Evolutionary conservation across 2,113 vertebrate species (phyloP).

Genomic region (Delphinapterus leucas): DNA sequence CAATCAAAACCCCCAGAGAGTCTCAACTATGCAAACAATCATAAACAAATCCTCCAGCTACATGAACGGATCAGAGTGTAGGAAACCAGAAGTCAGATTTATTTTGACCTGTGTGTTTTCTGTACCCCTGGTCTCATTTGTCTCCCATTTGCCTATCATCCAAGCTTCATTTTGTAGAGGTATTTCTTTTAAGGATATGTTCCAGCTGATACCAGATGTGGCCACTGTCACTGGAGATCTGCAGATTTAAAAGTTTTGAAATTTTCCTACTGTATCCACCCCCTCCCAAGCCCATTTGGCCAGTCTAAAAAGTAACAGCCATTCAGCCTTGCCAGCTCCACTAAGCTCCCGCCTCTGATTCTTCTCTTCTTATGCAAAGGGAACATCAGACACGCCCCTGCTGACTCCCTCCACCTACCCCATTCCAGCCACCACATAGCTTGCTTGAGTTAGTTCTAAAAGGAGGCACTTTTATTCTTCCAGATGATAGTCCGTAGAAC

Average conservation of each 20-base stretch:
- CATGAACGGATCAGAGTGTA: neutral
- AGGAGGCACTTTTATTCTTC: neutral
- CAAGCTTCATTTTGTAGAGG: neutral
- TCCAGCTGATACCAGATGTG: neutral
- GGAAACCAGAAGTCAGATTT: slow-evolving; percentile 65
- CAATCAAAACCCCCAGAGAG: slow-evolving; percentile 31
- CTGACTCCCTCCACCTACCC: neutral
- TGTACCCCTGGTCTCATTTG: neutral
- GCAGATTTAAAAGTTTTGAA: neutral
- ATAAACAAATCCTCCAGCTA: slow-evolving; percentile 56
- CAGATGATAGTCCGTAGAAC: neutral
- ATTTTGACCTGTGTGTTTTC: slow-evolving; percentile 31
- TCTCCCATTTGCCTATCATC: neutral
- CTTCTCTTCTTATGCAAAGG: neutral
- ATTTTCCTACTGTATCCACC: neutral
- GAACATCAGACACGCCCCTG: neutral
- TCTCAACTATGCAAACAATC: slow-evolving; percentile 65
- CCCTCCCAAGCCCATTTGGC: neutral
- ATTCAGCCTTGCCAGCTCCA: neutral
- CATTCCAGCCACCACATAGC: neutral
- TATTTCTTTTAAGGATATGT: neutral
- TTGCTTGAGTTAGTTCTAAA: neutral
- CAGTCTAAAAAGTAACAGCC: neutral
- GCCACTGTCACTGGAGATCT: neutral
- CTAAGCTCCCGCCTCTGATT: neutral